Evolutionary conservation across 2,888 invertebrate species (phyloP).

Genomic region (Synanthedon myopaeformis): DNA sequence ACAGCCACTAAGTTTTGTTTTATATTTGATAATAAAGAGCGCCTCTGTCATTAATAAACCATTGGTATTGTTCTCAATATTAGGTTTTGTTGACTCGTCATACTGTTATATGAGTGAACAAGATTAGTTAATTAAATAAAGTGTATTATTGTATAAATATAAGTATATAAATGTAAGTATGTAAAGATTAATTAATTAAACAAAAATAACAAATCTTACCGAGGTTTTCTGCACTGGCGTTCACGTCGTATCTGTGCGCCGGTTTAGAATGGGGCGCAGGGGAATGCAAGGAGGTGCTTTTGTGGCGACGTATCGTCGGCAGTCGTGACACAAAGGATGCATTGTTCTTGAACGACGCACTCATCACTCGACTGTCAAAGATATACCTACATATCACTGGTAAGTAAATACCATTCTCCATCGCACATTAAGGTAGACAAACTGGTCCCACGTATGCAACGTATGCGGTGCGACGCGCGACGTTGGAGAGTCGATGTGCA

Average conservation of each 20-base stretch:
- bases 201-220: conserved; percentile 54
- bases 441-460: too few relatives aligned
- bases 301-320: conserved; percentile 87
- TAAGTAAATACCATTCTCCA: not conserved
- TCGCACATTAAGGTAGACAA: not conserved
- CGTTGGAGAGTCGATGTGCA: too few relatives aligned
- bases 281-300: conserved; percentile 82
- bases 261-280: conserved; percentile 76
- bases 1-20: too few relatives aligned
- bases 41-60: not conserved
- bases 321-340: conserved; percentile 92
- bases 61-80: not conserved
- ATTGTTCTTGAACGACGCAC: conserved; percentile 91
- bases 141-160: too few relatives aligned
- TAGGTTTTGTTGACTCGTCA: not conserved
- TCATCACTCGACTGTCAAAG: conserved; percentile 74
- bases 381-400: conserved; percentile 20
- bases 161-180: too few relatives aligned
- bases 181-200: not conserved
- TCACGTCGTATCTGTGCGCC: conserved; percentile 77
- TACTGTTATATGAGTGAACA: not conserved
- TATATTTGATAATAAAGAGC: not conserved
- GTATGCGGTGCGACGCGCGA: too few relatives aligned
- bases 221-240: conserved; percentile 80
- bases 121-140: too few relatives aligned